A percentile compares a stretch with the other conserved stretches of the same genome.
phyloP scores from a whole-genome alignment of 1,140 invertebrate genomes.

The Drosophila asahinai region DNA sequence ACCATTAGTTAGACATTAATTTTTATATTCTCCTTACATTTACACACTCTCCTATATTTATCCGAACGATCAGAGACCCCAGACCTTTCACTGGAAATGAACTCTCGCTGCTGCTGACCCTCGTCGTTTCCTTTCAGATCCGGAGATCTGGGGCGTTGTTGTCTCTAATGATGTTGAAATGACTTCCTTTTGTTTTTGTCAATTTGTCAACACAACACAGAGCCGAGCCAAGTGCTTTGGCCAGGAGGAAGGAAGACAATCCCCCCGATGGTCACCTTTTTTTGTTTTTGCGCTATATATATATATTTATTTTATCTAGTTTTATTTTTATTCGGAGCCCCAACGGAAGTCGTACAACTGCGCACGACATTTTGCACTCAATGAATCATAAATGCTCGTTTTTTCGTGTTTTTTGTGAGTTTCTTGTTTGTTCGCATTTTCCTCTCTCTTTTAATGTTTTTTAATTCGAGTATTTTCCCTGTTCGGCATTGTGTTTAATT shows the following conservation, averaged over 20 bases:
- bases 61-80: slow-evolving; percentile 1
- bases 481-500: slow-evolving; percentile 42
- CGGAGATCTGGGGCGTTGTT: slow-evolving; percentile 4
- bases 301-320: slow-evolving; percentile 25
- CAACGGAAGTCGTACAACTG: slow-evolving; percentile 64
- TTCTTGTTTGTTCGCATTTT: slow-evolving; percentile 4
- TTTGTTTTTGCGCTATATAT: slow-evolving; percentile 8
- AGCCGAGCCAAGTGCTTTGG: neutral
- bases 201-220: slow-evolving; percentile 65
- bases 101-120: neutral
- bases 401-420: slow-evolving; percentile 5
- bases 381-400: slow-evolving; percentile 67
- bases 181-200: slow-evolving; percentile 61
- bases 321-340: slow-evolving; percentile 28
- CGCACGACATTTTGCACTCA: slow-evolving; percentile 72
- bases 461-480: slow-evolving; percentile 23
- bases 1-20: slow-evolving; percentile 17
- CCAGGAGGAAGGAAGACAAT: slow-evolving; percentile 19
- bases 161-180: slow-evolving; percentile 59
- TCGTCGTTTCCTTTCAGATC: slow-evolving; percentile 10
- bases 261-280: slow-evolving; percentile 45
- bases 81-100: slow-evolving; percentile 14
- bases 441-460: slow-evolving; percentile 16
- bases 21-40: slow-evolving; percentile 9
- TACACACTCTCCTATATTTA: neutral